These are phyloP conservation scores for Hydroisotoma schaefferi DNA, from an alignment of 2,888 invertebrate genomes.

Conservation along the genomic window DNA sequence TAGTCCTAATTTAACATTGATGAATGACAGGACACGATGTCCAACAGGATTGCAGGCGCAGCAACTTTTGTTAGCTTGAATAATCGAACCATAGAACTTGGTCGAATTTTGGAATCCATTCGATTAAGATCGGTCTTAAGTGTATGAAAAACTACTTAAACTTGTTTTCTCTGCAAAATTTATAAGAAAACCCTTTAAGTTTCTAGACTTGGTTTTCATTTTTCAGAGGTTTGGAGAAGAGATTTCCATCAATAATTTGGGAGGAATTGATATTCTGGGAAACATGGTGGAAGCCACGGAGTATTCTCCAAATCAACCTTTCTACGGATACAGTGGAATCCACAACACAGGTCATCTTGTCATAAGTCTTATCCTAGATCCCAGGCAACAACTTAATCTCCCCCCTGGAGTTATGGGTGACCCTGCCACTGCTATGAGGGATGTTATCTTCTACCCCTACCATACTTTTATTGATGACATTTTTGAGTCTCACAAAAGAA, in stretches of 20 bases:
- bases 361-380: constrained; percentile 71
- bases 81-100: constrained; percentile 26
- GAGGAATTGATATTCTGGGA: constrained; percentile 68
- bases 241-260: background rate
- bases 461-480: constrained; percentile 74
- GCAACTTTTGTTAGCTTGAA: constrained; percentile 29
- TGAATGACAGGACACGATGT: constrained; percentile 32
- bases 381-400: constrained; percentile 21
- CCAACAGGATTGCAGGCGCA: constrained; percentile 20
- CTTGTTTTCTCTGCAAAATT: too few relatives aligned
- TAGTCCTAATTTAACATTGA: too few relatives aligned
- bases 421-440: constrained; percentile 59
- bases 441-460: constrained; percentile 82
- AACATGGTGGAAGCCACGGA: constrained; percentile 71
- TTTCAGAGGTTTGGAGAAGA: background rate
- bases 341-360: constrained; percentile 73
- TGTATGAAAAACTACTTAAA: constrained; percentile 9
- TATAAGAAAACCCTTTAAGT: background rate
- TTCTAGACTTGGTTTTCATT: background rate
- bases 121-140: constrained; percentile 22
- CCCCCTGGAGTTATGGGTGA: constrained; percentile 63
- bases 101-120: constrained; percentile 29
- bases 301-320: constrained; percentile 11
- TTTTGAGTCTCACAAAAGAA: constrained; percentile 70
- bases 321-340: constrained; percentile 60